Evolutionary conservation across 2,113 vertebrate genomes (phyloP), one percentile per base, ranked within the genome.

Genomic region (Otolemur garnettii): DNA sequence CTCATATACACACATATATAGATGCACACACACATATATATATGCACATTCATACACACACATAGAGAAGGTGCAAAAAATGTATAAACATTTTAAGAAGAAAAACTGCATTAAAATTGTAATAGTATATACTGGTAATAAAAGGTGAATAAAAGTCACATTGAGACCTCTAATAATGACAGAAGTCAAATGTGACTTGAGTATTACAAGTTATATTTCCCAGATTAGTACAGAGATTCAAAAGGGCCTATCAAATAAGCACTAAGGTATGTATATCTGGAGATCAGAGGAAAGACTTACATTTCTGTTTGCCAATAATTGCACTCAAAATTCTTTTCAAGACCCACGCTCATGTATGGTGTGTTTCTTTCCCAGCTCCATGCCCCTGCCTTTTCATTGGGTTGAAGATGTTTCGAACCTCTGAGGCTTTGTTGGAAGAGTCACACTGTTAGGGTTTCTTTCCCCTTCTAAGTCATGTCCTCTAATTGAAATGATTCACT

Each of bases 241-340:
- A 83, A 71, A 45, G 71, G 38, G 57, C 12, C 57, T 50, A 69
- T 26, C 57, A 64, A 38, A 10, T 83, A 57, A 94, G 22, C 28
- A 83, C 13, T 55, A 14, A 55, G 64, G 35, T 64, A 78, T 74
- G 21, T 64, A 85, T 42, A 21, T 72, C 64, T 80, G 30, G 30
- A 50, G 30, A 45, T 53, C 57, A 71, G 62, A 62, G 38, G 53
- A 74, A 72, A 90, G 30, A 74, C 59, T 53, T 90, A 88, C 13
- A 24, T 3, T 87, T 87, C 45, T 35, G 38, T 69, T 91, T 75
- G 50, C 81, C 42, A 69, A 55, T 97, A 84, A 50, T 64, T 26
- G 80, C 30, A 81, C 28, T 93, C 19, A 75, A 75, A 92, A 82
- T 84, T 87, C 18, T 59, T 87, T 92, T 82, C 45, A 74, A 90